A percentile compares a stretch with the other conserved stretches of the same genome.
Conservation (phyloP, 2,797 vertebrate genomes). For the Poecilia velifera region DNA sequence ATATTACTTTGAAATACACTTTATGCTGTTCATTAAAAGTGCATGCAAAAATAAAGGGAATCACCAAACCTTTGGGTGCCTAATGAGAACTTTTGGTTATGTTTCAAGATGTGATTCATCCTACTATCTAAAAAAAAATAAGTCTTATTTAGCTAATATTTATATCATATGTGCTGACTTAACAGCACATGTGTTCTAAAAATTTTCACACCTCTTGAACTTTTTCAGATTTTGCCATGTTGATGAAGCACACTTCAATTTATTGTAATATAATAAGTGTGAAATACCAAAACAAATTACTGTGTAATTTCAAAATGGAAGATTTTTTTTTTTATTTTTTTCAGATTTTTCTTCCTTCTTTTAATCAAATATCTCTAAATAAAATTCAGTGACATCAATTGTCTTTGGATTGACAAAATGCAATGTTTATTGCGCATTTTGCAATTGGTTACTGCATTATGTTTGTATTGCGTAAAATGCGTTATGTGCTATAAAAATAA, state of each 20-base stretch:
- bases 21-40: slow-evolving; percentile 64
- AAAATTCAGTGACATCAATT: not conserved
- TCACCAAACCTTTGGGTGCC: slow-evolving; percentile 25
- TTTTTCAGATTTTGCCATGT: not conserved
- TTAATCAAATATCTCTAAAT: not conserved
- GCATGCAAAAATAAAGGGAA: slow-evolving; percentile 47
- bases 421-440: too few relatives aligned
- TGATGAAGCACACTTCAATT: not conserved
- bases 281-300: not conserved
- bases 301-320: not conserved
- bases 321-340: too few relatives aligned
- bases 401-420: not conserved
- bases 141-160: not conserved
- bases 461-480: too few relatives aligned
- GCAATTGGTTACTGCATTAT: too few relatives aligned
- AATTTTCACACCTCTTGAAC: not conserved
- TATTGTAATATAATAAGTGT: not conserved
- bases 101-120: slow-evolving; percentile 33
- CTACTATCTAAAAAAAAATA: not conserved
- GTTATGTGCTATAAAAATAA: too few relatives aligned
- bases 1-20: slow-evolving; percentile 55
- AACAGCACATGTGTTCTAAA: not conserved
- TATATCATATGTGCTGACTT: not conserved
- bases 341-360: not conserved
- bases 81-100: slow-evolving; percentile 45